Percentiles rank a stretch among this genome's conserved stretches.
phyloP scores from a whole-genome alignment of 1,140 invertebrate genomes.

The Aphis craccivora region DNA sequence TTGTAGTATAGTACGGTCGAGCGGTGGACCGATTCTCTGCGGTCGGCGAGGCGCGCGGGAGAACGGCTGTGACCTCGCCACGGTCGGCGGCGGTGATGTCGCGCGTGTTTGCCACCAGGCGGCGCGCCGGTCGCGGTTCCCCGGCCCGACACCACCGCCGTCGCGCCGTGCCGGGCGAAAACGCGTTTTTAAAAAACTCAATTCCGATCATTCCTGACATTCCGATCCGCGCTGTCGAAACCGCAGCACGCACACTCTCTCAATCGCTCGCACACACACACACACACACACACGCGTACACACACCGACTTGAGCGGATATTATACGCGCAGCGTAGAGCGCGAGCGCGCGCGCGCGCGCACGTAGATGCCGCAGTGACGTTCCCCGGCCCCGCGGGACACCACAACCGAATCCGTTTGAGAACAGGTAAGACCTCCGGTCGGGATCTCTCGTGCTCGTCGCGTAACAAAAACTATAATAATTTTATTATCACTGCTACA shows the following conservation, averaged over 20 bases:
- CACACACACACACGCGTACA: background rate
- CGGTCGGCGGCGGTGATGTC: constrained; percentile 19
- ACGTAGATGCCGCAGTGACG: constrained; percentile 19
- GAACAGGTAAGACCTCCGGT: constrained; percentile 28
- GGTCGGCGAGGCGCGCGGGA: background rate
- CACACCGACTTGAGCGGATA: background rate
- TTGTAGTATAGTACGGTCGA: background rate
- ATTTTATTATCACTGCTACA: background rate
- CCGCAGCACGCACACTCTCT: constrained; percentile 15
- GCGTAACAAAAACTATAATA: too few species aligned
- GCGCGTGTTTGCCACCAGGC: constrained; percentile 53
- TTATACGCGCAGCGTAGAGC: background rate
- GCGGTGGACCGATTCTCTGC: background rate
- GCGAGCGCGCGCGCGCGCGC: background rate
- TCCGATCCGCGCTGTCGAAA: constrained; percentile 57
- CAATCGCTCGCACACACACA: background rate
- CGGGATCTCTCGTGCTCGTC: background rate
- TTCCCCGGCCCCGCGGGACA: constrained; percentile 22
- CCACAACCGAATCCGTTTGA: constrained; percentile 47
- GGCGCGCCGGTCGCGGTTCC: background rate
- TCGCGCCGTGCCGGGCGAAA: constrained; percentile 24
- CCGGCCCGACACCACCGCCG: constrained; percentile 9
- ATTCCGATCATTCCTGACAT: constrained; percentile 57
- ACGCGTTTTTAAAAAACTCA: constrained; percentile 58
- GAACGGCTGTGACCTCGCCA: constrained; percentile 41